Percentiles rank a stretch among this genome's conserved stretches.
Conservation (phyloP, 23 tunicate genomes). For the Phallusia fumigata region DNA sequence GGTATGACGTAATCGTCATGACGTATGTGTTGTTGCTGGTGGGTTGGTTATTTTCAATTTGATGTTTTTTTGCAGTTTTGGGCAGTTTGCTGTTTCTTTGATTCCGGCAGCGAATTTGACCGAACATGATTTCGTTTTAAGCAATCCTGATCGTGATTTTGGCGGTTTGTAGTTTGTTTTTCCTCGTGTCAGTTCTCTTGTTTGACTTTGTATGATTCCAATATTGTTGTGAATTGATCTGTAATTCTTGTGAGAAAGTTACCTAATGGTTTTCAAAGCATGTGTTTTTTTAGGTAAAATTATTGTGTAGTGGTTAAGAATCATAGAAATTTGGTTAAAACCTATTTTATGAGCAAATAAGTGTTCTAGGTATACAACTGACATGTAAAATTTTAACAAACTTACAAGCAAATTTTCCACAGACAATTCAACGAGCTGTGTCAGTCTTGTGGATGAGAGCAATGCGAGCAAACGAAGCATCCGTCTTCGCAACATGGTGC, state of each 20-base stretch:
- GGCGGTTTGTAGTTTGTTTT: slow-evolving; percentile 16
- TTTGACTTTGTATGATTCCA: too few species aligned
- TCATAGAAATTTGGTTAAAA: too few species aligned
- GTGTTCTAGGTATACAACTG: too few species aligned
- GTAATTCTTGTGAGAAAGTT: too few species aligned
- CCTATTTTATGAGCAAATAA: too few species aligned
- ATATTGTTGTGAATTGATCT: too few species aligned
- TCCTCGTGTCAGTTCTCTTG: too few species aligned
- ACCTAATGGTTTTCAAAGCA: too few species aligned
- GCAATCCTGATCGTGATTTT: slow-evolving; percentile 29
- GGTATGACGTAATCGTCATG: slow-evolving; percentile 30
- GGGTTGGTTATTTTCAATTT: neutral
- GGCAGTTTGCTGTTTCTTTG: slow-evolving; percentile 54
- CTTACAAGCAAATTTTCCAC: too few species aligned
- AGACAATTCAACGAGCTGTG: neutral
- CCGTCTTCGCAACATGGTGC: slow-evolving; percentile 51
- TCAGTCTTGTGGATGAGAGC: slow-evolving; percentile 15
- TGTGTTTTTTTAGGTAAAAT: too few species aligned
- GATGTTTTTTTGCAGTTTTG: slow-evolving; percentile 42
- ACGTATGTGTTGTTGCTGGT: neutral
- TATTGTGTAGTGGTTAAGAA: too few species aligned
- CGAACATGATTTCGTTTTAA: slow-evolving; percentile 31
- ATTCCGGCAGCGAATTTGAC: slow-evolving; percentile 38
- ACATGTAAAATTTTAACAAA: too few species aligned
- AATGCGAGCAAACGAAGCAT: slow-evolving; percentile 39